Evolutionary conservation across 2,113 vertebrate genomes (phyloP), one percentile per base, ranked within the genome.

Genomic region (Crotalus tigris): DNA sequence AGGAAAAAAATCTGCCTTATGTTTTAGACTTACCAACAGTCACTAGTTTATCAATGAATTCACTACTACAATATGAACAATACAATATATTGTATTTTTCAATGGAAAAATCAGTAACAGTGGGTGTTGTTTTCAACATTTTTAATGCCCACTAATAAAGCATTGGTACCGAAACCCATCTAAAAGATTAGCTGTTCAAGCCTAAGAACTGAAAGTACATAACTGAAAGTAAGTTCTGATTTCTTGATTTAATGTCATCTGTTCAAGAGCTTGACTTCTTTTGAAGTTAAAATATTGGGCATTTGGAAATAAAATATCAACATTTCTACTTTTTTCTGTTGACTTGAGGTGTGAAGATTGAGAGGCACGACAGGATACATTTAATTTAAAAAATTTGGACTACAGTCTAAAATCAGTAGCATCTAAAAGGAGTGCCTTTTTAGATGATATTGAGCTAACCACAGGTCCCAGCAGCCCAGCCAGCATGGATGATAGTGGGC

Each of bases 181-280:
- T 0, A 0, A 12, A 2, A 15, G 11, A 87, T 24, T 0, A 0
- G 0, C 29, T 19, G 3, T 87, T 86, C 0, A 33, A 87, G 17
- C 39, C 44, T 26, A 61, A 6, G 2, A 57, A 5, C 33, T 53
- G n/a, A 90, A 90, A 89, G 13, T 75, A 75, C 49, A 51, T 51
- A 57, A 5, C 29, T 53, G 39, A 39, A 90, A 89, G n/a, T 75
- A 75, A 87, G 24, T 59, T 81, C 10, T n/a, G 29, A 51, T 59
- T 54, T 53, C 19, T 75, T n/a, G 51, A n/a, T 90, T 91, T 15
- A 5, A 12, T 24, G 15, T 55, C 51, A 85, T 17, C 39, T 33
- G 19, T 11, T 24, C 26, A 15, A n/a, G 17, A 87, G 10, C 55
- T 61, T 61, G 6, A 61, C 51, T 59, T 33, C 1, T 87, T 92